Conservation (phyloP, 2,888 invertebrate species). For the Cosmopolites sordidus region DNA sequence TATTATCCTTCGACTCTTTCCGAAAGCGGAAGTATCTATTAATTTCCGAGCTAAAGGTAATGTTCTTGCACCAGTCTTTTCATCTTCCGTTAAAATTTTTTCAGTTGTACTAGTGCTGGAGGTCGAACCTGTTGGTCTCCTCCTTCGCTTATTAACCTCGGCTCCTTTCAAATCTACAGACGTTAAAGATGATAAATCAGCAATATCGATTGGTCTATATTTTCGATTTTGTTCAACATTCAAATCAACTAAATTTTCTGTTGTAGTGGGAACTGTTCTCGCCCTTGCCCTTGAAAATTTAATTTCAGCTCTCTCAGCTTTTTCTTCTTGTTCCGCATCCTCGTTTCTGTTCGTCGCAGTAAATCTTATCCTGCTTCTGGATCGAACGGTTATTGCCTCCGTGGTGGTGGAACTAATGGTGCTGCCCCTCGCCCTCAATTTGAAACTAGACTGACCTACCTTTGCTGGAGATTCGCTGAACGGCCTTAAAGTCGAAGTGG, state of each 20-base stretch:
- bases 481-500: slow-evolving; percentile 26
- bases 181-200: slow-evolving; percentile 55
- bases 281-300: slow-evolving; percentile 27
- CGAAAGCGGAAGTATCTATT: slow-evolving; percentile 22
- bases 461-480: slow-evolving; percentile 31
- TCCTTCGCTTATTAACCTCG: slow-evolving; percentile 22
- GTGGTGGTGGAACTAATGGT: slow-evolving; percentile 20
- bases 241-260: slow-evolving; percentile 36
- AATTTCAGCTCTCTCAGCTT: slow-evolving; percentile 13
- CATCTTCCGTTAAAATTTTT: slow-evolving; percentile 20
- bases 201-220: slow-evolving; percentile 45
- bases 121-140: slow-evolving; percentile 28
- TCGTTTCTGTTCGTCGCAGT: slow-evolving; percentile 20
- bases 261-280: slow-evolving; percentile 26
- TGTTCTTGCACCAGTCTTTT: slow-evolving; percentile 30
- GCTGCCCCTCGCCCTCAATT: slow-evolving; percentile 33
- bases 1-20: slow-evolving; percentile 26
- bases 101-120: slow-evolving; percentile 23
- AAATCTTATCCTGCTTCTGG: slow-evolving; percentile 36
- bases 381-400: slow-evolving; percentile 21
- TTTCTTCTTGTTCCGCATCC: slow-evolving; percentile 21
- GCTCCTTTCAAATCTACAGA: slow-evolving; percentile 48
- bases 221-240: slow-evolving; percentile 36
- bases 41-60: slow-evolving; percentile 28
- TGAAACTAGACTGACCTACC: slow-evolving; percentile 51